phyloP scores from a whole-genome alignment of 1,140 invertebrate genomes.

The Ephestia elutella region DNA sequence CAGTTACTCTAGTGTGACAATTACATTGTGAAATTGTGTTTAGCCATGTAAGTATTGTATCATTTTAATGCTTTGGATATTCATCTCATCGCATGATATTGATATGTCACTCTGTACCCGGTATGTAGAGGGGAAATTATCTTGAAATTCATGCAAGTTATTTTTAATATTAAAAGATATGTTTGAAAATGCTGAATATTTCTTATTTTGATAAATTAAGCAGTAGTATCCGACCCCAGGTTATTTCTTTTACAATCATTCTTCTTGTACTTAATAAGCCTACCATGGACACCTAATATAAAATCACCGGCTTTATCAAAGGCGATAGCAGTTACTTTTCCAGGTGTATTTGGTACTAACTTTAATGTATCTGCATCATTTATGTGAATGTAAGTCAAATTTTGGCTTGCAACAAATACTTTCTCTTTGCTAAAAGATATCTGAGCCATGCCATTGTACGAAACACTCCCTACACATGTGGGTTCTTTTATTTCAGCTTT shows the following conservation, averaged over 20 bases:
- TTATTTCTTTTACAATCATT: conserved; percentile 34
- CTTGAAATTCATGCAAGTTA: conserved; percentile 29
- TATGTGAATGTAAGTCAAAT: conserved; percentile 45
- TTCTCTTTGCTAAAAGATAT: conserved; percentile 47
- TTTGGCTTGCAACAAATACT: conserved; percentile 50
- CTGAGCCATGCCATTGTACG: conserved; percentile 48
- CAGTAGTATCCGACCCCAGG: not conserved
- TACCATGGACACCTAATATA: conserved; percentile 42
- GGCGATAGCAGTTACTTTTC: conserved; percentile 47
- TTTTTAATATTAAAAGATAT: conserved; percentile 40
- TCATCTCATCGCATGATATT: not conserved
- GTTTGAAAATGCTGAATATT: conserved; percentile 1
- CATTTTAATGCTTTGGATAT: conserved; percentile 12
- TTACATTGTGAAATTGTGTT: not conserved
- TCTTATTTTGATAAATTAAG: not conserved
- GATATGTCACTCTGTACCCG: not conserved
- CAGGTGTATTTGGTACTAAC: conserved; percentile 37
- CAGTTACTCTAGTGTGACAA: not conserved
- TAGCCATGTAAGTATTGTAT: conserved; percentile 14
- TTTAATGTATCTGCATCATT: conserved; percentile 51
- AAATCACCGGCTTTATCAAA: conserved; percentile 51
- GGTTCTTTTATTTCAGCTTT: conserved; percentile 35
- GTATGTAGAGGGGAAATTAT: too few species aligned
- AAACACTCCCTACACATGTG: conserved; percentile 39
- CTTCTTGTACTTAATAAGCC: conserved; percentile 50